Conservation (phyloP, 1,140 invertebrate species). For the Cataglyphis hispanica region DNA sequence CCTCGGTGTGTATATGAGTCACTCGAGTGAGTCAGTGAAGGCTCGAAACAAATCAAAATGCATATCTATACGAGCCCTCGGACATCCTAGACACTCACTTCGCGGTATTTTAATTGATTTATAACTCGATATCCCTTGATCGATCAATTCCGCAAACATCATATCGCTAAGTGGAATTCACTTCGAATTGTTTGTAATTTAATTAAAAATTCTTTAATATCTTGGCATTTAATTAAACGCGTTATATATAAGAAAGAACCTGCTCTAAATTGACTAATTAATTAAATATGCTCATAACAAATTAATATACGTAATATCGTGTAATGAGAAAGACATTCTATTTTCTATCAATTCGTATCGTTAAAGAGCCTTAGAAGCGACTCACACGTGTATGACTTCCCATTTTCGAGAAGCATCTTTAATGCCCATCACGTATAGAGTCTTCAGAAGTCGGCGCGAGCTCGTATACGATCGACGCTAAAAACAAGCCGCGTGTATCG, state of each 20-base stretch:
- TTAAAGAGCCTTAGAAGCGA: background rate
- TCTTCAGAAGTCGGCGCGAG: slow-evolving; percentile 44
- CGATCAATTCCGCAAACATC: slow-evolving; percentile 17
- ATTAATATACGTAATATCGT: too few relatives aligned
- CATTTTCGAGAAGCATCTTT: slow-evolving; percentile 42
- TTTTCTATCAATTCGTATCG: background rate
- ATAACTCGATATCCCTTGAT: background rate
- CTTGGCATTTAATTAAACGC: background rate
- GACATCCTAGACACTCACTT: slow-evolving; percentile 27
- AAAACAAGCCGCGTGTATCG: slow-evolving; percentile 59
- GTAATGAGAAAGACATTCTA: background rate
- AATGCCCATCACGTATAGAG: slow-evolving; percentile 53
- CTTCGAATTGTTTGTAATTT: background rate
- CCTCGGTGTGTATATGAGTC: slow-evolving; percentile 19
- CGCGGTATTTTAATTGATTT: slow-evolving; percentile 32
- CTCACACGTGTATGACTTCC: slow-evolving; percentile 23
- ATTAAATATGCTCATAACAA: slow-evolving; percentile 1
- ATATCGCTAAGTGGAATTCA: slow-evolving; percentile 10
- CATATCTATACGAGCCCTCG: slow-evolving; percentile 35
- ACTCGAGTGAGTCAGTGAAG: slow-evolving; percentile 52
- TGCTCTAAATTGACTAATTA: background rate
- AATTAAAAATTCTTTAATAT: too few relatives aligned
- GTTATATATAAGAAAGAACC: too few relatives aligned
- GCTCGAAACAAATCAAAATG: slow-evolving; percentile 61
- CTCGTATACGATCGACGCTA: slow-evolving; percentile 38